These are phyloP conservation scores for Malacoraja senta DNA, from an alignment of 2,797 vertebrate genomes.

Conservation along the genomic window DNA sequence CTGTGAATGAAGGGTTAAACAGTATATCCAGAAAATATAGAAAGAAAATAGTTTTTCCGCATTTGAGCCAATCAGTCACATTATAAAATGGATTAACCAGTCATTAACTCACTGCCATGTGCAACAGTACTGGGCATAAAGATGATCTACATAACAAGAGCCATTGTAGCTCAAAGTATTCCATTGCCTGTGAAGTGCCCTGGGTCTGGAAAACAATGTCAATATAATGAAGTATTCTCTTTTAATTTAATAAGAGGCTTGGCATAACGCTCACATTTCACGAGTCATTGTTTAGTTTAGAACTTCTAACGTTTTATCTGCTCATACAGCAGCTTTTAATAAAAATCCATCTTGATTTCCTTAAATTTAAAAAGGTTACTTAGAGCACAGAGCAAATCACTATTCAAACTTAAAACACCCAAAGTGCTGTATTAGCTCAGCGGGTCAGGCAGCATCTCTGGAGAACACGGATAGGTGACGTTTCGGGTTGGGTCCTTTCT, in stretches of 20 bases:
- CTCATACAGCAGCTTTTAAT: not conserved
- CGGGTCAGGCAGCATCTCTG: too few relatives aligned
- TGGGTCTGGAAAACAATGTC: not conserved
- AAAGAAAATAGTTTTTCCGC: not conserved
- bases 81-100: not conserved
- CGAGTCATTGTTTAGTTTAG: not conserved
- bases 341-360: not conserved
- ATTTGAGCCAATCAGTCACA: not conserved
- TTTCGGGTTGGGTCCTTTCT: too few relatives aligned
- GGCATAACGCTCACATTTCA: not conserved
- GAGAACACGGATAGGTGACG: too few relatives aligned
- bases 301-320: not conserved
- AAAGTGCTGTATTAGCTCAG: too few relatives aligned
- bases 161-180: not conserved
- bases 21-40: not conserved
- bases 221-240: not conserved
- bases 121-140: not conserved
- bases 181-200: not conserved
- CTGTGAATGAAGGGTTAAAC: not conserved
- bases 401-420: not conserved
- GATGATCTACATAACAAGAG: not conserved
- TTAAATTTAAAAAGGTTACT: not conserved
- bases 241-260: not conserved
- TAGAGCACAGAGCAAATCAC: too few relatives aligned
- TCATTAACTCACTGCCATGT: not conserved